Percentiles rank a stretch among this genome's conserved stretches.
phyloP scores from a whole-genome alignment of 64 coral and sea anemone genomes.

The Catalaphyllia jardinei region DNA sequence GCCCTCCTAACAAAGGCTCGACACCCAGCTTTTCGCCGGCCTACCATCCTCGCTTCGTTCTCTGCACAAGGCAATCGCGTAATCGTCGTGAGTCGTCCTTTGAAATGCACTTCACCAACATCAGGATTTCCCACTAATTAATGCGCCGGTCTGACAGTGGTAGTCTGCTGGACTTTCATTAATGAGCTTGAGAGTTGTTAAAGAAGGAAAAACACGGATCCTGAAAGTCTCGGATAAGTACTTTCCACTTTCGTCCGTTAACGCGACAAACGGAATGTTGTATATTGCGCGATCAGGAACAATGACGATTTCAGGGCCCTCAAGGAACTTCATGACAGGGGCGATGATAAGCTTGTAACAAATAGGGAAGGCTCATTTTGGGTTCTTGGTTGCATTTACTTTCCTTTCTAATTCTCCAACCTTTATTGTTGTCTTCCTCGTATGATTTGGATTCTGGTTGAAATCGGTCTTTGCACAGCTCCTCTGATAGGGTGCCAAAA shows the following conservation, averaged over 20 bases:
- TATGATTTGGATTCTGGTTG: not conserved
- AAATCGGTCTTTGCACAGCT: not conserved
- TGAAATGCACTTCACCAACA: not conserved
- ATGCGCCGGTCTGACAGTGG: not conserved
- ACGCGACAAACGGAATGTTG: not conserved
- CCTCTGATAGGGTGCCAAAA: not conserved
- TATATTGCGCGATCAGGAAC: not conserved
- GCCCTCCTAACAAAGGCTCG: not conserved
- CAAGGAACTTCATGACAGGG: not conserved
- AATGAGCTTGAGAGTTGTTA: not conserved
- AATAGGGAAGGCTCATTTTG: not conserved
- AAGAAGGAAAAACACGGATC: not conserved
- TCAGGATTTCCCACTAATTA: not conserved
- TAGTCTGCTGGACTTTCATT: not conserved
- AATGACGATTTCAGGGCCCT: not conserved
- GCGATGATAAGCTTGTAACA: slow-evolving; percentile 3
- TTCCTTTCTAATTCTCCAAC: not conserved
- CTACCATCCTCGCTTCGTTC: not conserved
- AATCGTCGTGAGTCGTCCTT: not conserved
- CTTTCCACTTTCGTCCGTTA: not conserved
- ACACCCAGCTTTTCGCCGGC: not conserved
- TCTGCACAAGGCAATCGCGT: not conserved
- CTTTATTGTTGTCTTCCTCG: not conserved
- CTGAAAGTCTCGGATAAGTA: slow-evolving; percentile 4
- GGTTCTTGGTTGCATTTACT: not conserved